Evolutionary conservation across 2,797 vertebrate species (phyloP).

Genomic region (Onychomys leucogaster): DNA sequence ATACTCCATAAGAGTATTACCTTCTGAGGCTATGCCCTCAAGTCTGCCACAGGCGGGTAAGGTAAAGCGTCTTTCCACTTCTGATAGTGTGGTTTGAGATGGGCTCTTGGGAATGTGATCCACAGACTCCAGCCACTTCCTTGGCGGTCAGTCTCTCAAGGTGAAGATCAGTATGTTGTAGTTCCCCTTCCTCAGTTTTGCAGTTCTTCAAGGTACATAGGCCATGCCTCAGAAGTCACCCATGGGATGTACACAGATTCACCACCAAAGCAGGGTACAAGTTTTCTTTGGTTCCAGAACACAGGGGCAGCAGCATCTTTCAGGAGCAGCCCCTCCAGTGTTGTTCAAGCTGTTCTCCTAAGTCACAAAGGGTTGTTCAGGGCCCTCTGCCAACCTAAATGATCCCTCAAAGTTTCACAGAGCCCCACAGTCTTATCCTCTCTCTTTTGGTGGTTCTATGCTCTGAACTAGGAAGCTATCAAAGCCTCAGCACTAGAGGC

Average conservation of each 20-base stretch:
- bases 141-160: not conserved
- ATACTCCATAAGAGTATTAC: not conserved
- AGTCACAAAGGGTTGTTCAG: not conserved
- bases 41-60: not conserved
- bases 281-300: constrained; percentile 21
- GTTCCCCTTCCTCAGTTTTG: not conserved
- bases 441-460: constrained; percentile 21
- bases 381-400: not conserved
- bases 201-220: not conserved
- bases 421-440: not conserved
- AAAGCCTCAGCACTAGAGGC: not conserved
- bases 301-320: not conserved
- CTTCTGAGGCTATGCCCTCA: not conserved
- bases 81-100: not conserved
- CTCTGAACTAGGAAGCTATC: constrained; percentile 3
- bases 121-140: not conserved
- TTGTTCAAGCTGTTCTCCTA: not conserved
- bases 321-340: not conserved
- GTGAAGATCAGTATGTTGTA: not conserved
- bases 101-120: not conserved
- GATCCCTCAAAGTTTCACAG: not conserved
- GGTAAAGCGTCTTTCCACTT: constrained; percentile 22
- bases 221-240: constrained; percentile 9
- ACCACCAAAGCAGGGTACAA: not conserved
- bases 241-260: not conserved